Percentiles rank a stretch among this genome's conserved stretches.
Evolutionary conservation across 2,888 invertebrate species (phyloP).

Genomic region (Drosophila incognita): DNA sequence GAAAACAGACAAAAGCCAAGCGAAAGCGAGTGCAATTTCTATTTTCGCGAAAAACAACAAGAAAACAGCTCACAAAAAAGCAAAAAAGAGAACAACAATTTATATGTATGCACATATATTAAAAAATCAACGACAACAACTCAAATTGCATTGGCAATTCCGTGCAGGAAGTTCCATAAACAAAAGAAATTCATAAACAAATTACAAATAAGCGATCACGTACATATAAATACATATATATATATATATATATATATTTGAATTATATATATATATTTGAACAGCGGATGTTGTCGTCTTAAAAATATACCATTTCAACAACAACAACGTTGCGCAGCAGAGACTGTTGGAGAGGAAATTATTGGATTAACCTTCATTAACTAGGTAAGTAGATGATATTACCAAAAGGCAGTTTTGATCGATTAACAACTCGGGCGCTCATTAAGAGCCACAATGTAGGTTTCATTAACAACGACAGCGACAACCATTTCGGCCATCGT

Average conservation of each 20-base stretch:
- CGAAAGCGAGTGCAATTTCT: slow-evolving; percentile 70
- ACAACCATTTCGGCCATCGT: slow-evolving; percentile 21
- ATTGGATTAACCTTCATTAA: slow-evolving; percentile 43
- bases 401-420: slow-evolving; percentile 9
- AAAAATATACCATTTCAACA: not conserved
- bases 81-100: slow-evolving; percentile 16
- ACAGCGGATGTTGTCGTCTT: slow-evolving; percentile 46
- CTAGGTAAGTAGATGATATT: slow-evolving; percentile 54
- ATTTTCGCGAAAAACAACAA: slow-evolving; percentile 43
- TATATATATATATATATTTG: slow-evolving; percentile 8
- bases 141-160: slow-evolving; percentile 45
- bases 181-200: slow-evolving; percentile 53
- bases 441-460: slow-evolving; percentile 26
- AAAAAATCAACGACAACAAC: slow-evolving; percentile 20
- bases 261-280: not conserved
- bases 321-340: slow-evolving; percentile 8
- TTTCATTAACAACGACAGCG: slow-evolving; percentile 44
- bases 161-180: slow-evolving; percentile 60
- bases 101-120: slow-evolving; percentile 11
- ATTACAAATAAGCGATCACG: slow-evolving; percentile 34
- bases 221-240: slow-evolving; percentile 8
- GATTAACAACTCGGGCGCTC: slow-evolving; percentile 11
- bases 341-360: slow-evolving; percentile 3
- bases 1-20: slow-evolving; percentile 38
- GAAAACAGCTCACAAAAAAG: slow-evolving; percentile 10